Conservation (phyloP, 2,113 vertebrate species). For the Cygnus buccinator region DNA sequence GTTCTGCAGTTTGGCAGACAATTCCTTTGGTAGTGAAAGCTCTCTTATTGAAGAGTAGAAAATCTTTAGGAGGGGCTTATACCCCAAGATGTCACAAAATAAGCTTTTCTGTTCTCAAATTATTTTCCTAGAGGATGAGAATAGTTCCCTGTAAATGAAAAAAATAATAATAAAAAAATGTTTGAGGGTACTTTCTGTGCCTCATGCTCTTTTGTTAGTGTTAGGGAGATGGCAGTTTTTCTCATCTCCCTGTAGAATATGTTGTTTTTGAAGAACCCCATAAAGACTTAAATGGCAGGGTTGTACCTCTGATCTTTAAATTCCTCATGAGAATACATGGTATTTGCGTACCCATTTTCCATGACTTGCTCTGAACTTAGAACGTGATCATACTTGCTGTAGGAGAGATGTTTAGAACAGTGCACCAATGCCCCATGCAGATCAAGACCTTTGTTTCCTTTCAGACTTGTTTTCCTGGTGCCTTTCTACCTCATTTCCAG, state of each 20-base stretch:
- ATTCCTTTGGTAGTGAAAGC: background rate
- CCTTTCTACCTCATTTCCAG: background rate
- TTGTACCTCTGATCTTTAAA: background rate
- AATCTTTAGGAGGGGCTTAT: background rate
- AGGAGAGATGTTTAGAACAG: background rate
- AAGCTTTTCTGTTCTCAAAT: background rate
- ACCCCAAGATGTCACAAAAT: background rate
- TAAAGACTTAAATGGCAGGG: background rate
- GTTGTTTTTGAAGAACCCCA: background rate
- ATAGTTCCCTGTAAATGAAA: background rate
- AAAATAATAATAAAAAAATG: rapidly evolving
- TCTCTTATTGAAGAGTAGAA: background rate
- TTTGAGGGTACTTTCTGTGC: background rate
- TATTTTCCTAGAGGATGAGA: background rate
- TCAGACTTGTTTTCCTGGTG: background rate
- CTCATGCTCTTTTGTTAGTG: background rate
- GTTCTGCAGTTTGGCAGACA: background rate
- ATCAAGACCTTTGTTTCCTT: background rate
- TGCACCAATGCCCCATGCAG: background rate
- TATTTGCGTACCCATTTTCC: background rate
- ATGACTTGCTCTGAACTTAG: background rate
- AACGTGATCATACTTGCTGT: background rate
- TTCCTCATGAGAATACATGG: background rate
- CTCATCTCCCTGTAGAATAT: background rate
- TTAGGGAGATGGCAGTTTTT: background rate